phyloP scores from a whole-genome alignment of 2,888 invertebrate genomes.

The Homarus gammarus region DNA sequence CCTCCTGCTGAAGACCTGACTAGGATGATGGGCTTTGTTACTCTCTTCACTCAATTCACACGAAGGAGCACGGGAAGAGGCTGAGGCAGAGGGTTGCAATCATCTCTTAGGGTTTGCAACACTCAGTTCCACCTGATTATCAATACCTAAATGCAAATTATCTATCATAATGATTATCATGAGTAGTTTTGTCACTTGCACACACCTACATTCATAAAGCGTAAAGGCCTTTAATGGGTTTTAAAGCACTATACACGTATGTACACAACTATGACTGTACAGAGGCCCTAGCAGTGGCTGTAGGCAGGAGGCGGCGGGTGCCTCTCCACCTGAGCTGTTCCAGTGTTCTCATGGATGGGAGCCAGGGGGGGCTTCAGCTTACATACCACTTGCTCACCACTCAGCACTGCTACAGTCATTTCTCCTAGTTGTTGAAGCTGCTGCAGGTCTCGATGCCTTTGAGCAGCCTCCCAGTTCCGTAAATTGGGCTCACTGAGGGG shows the following conservation, averaged over 20 bases:
- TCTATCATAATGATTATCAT: slow-evolving; percentile 70
- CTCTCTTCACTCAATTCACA: slow-evolving; percentile 47
- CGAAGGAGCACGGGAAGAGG: slow-evolving; percentile 5
- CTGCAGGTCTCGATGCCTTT: slow-evolving; percentile 75
- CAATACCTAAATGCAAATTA: slow-evolving; percentile 50
- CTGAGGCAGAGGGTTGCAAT: background rate
- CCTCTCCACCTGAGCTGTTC: slow-evolving; percentile 58
- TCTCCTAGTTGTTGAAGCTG: slow-evolving; percentile 76
- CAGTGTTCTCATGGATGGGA: slow-evolving; percentile 74
- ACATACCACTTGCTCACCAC: slow-evolving; percentile 75
- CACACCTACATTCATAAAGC: slow-evolving; percentile 72
- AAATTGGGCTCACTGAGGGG: slow-evolving; percentile 76
- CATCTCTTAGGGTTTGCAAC: slow-evolving; percentile 40
- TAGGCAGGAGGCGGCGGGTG: slow-evolving; percentile 71
- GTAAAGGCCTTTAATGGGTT: slow-evolving; percentile 74
- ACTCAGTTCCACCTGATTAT: slow-evolving; percentile 48
- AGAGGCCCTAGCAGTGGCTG: slow-evolving; percentile 73
- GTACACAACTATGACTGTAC: slow-evolving; percentile 67
- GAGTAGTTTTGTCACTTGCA: slow-evolving; percentile 61
- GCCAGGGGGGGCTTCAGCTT: slow-evolving; percentile 74
- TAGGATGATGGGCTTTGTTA: slow-evolving; percentile 61
- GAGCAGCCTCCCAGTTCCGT: slow-evolving; percentile 75
- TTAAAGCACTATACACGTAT: slow-evolving; percentile 73
- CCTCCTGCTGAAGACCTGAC: slow-evolving; percentile 67
- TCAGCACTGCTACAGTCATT: slow-evolving; percentile 76